These are phyloP conservation scores for Hirudo medicinalis DNA, from an alignment of 1,140 invertebrate species.

Conservation along the genomic window DNA sequence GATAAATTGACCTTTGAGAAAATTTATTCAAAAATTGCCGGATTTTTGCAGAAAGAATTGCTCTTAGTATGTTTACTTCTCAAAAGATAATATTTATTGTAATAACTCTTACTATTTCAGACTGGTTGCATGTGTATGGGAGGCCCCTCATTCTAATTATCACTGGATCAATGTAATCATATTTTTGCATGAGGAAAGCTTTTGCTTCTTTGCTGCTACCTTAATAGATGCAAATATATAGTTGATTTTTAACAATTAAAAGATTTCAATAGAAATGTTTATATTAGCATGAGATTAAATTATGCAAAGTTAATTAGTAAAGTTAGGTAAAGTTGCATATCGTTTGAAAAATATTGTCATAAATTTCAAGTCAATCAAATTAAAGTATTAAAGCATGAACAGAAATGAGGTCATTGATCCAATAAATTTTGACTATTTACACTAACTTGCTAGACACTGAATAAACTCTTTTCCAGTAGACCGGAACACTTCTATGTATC, in stretches of 20 bases:
- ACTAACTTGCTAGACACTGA: no score
- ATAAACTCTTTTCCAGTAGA: background rate
- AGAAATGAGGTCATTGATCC: no score
- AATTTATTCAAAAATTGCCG: no score
- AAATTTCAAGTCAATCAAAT: background rate
- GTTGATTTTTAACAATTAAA: background rate
- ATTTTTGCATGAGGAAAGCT: background rate
- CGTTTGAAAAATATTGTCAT: background rate
- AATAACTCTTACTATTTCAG: background rate
- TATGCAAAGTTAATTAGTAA: no score
- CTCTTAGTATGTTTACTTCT: no score
- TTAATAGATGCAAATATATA: background rate
- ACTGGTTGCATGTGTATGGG: conserved; percentile 10
- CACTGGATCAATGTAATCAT: conserved; percentile 8
- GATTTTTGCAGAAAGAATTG: no score
- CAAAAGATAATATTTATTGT: no score
- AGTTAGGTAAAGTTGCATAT: background rate
- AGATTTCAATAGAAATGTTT: background rate
- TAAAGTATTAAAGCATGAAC: background rate
- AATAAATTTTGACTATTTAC: no score
- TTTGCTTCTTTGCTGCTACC: conserved; percentile 11
- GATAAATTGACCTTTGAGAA: no score
- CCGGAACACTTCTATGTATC: conserved; percentile 1
- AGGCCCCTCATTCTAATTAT: conserved; percentile 18
- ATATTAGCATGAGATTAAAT: background rate